phyloP scores from a whole-genome alignment of 2,113 vertebrate genomes.

The Hoplias malabaricus region DNA sequence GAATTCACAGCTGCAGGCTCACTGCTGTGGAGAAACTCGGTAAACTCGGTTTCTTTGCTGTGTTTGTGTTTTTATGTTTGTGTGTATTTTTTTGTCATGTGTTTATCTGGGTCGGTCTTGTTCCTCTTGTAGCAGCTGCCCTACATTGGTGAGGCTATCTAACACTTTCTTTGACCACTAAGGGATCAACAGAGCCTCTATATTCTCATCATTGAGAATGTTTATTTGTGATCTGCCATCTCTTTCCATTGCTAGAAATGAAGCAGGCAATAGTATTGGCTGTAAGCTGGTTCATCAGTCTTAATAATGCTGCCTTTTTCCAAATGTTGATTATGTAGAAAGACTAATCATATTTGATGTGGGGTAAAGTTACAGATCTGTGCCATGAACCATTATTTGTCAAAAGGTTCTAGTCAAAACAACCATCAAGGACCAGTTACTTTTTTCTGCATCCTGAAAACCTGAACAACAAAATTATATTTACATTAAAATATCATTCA shows the following conservation, averaged over 20 bases:
- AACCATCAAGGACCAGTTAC: too few species aligned
- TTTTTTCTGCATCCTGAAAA: too few species aligned
- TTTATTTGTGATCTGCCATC: neutral
- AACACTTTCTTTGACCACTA: conserved; percentile 1
- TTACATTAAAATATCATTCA: too few species aligned
- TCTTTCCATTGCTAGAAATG: neutral
- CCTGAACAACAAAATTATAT: too few species aligned
- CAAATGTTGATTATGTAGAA: neutral
- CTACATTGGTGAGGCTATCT: conserved; percentile 15
- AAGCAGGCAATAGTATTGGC: neutral
- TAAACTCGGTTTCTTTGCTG: conserved; percentile 3
- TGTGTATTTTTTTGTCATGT: neutral
- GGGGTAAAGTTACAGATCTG: too few species aligned
- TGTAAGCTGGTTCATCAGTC: neutral
- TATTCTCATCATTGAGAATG: neutral
- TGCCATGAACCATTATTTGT: too few species aligned
- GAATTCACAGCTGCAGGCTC: conserved; percentile 28
- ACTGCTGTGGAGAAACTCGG: conserved; percentile 28
- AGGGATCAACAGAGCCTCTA: neutral
- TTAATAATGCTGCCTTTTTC: neutral
- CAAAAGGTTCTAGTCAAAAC: too few species aligned
- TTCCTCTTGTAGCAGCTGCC: conserved; percentile 32
- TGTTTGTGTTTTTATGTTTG: conserved; percentile 19
- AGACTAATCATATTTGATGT: too few species aligned
- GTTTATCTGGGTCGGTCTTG: neutral